These are phyloP conservation scores for Dunckerocampus dactyliophorus DNA, from an alignment of 2,113 vertebrate genomes.

Conservation along the genomic window DNA sequence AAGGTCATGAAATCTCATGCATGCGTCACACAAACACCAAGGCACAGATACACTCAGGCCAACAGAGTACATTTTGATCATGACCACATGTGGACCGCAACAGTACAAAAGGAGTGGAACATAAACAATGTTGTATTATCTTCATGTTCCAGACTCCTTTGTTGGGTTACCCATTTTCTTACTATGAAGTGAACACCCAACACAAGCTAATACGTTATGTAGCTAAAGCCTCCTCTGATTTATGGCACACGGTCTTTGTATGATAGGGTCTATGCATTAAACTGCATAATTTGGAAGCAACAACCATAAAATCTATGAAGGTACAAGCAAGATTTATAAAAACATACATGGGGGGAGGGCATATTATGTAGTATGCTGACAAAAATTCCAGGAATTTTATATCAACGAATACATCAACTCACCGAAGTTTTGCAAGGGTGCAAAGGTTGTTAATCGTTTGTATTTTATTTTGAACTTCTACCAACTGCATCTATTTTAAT, in stretches of 20 bases:
- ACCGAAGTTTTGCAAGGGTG: neutral
- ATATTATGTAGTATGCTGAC: conserved; percentile 1
- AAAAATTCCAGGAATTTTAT: conserved; percentile 2
- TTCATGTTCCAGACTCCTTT: neutral
- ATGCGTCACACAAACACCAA: conserved; percentile 1
- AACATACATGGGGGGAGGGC: conserved; percentile 2
- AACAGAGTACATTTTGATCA: conserved; percentile 28
- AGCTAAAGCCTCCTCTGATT: neutral
- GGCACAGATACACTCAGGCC: too few species aligned
- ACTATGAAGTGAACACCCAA: neutral
- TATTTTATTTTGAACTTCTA: too few species aligned
- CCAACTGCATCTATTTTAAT: too few species aligned
- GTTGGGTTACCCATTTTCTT: neutral
- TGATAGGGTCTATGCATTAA: neutral
- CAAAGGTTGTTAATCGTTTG: neutral
- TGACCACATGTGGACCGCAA: conserved; percentile 25
- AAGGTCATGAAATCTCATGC: conserved; percentile 18
- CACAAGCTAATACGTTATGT: neutral
- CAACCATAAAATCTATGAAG: neutral
- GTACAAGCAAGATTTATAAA: conserved; percentile 6
- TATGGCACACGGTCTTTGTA: neutral
- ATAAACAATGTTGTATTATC: neutral
- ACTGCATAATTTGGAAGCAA: neutral
- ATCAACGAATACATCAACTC: conserved; percentile 2
- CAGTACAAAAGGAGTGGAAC: neutral